Evolutionary conservation across 2,113 vertebrate genomes (phyloP), one percentile per base, ranked within the genome.

Genomic region (Labrus mixtus): DNA sequence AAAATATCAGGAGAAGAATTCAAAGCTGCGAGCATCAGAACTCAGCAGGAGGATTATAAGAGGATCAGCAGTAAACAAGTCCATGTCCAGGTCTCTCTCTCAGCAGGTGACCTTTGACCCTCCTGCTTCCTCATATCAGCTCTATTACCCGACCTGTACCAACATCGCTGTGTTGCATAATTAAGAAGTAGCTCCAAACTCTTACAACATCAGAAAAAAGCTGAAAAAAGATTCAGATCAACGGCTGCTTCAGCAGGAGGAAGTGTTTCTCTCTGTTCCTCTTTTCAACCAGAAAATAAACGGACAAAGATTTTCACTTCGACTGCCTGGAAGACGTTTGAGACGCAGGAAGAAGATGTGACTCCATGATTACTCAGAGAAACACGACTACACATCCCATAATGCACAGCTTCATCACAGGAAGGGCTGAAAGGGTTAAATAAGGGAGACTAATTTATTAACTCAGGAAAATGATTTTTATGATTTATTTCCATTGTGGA

Each of bases 191-290:
- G 50, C 43, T 46, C n/a, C 10, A 19, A 50, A 10, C 19, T 78
- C n/a, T 82, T 79, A 36, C 75, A 62, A 64, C 20, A 81, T 3
- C 22, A 2, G 2, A 25, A 25, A 25, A 37, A n/a, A 64, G 48
- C 67, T 39, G 63, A 48, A 20, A 20, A 3, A 22, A 58, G 39
- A 57, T 10, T 57, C 37, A 51, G 48, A 7, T 51, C 19, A 58
- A 39, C 57, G 11, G 19, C 17, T 55, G 61, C 48, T 51, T 10
- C 46, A 51, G 8, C 63, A 80, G 0, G 63, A 85, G 86, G 86
- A 88, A 86, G 80, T 83, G 15, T 1, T 37, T 22, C 50, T 79
- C 63, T 74, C 65, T 33, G 23, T 88, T 88, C 86, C 82, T 82
- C 76, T 85, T 87, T 83, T 48, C 8, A 33, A 8, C 10, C 1